Conservation (phyloP, 2,797 vertebrate species). For the Chrysocyon brachyurus region DNA sequence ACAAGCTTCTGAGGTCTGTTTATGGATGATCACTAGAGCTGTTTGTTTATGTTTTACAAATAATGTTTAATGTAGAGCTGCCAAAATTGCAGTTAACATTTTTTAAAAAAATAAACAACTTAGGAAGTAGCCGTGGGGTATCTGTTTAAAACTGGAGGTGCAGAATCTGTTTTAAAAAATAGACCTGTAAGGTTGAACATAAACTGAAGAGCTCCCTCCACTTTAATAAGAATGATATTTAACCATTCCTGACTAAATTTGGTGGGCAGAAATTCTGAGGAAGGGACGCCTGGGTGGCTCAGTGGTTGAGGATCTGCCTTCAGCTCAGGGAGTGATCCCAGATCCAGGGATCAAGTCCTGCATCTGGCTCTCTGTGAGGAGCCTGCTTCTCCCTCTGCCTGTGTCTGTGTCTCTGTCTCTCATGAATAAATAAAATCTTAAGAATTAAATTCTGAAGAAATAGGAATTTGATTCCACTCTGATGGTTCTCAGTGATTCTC, state of each 20-base stretch:
- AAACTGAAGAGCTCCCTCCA: not conserved
- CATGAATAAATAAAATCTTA: no score
- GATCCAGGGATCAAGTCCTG: no score
- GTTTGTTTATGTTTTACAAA: constrained; percentile 80
- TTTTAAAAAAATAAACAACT: constrained; percentile 78
- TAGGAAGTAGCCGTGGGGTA: constrained; percentile 67
- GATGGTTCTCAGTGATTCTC: not conserved
- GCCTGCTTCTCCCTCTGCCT: no score
- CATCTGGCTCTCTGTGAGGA: no score
- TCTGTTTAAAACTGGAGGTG: constrained; percentile 77
- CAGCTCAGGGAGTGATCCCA: no score
- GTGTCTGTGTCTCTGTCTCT: no score
- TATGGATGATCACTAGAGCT: constrained; percentile 67
- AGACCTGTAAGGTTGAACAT: not conserved
- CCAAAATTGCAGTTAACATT: constrained; percentile 77
- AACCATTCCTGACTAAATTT: constrained; percentile 3
- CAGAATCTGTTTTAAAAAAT: constrained; percentile 57
- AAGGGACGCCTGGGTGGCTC: no score
- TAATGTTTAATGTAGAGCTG: constrained; percentile 78
- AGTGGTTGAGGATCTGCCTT: no score
- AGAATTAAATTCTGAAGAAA: not conserved
- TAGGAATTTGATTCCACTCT: not conserved
- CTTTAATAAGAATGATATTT: constrained; percentile 32
- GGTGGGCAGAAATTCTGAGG: not conserved
- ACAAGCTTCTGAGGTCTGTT: not conserved